Percentiles rank a stretch among this genome's conserved stretches.
Evolutionary conservation across 2,888 invertebrate species (phyloP).

Genomic region (Melikaiella ostensackeni): DNA sequence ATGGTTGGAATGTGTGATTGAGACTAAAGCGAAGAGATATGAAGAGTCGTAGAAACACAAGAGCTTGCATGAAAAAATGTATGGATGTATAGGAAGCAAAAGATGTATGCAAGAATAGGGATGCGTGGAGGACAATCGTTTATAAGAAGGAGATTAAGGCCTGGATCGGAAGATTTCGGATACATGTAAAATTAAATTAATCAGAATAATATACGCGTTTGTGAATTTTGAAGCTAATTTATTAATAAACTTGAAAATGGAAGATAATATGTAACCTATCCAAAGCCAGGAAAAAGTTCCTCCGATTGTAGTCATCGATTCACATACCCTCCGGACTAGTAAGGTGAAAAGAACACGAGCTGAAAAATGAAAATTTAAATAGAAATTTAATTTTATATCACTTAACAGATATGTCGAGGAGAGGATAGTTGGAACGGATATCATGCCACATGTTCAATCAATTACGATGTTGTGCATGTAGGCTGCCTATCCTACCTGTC

Average conservation of each 20-base stretch:
- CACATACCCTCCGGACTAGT: background rate
- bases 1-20: no score
- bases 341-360: background rate
- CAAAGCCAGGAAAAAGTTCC: background rate
- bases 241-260: background rate
- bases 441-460: conserved; percentile 72
- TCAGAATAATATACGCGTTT: no score
- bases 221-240: no score
- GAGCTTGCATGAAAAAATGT: no score
- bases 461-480: conserved; percentile 59
- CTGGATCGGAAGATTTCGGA: no score
- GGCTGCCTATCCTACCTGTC: conserved; percentile 41
- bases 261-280: background rate
- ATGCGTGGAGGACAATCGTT: no score
- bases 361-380: background rate
- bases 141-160: no score
- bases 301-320: background rate
- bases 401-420: conserved; percentile 8
- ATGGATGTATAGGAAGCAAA: no score
- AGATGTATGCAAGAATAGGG: no score
- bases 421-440: conserved; percentile 58
- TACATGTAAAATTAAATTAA: no score
- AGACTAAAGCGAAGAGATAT: no score
- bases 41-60: no score
- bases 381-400: conserved; percentile 48